Percentiles rank a stretch among this genome's conserved stretches.
phyloP scores from a whole-genome alignment of 2,888 invertebrate species.

The Apodemia mormo region DNA sequence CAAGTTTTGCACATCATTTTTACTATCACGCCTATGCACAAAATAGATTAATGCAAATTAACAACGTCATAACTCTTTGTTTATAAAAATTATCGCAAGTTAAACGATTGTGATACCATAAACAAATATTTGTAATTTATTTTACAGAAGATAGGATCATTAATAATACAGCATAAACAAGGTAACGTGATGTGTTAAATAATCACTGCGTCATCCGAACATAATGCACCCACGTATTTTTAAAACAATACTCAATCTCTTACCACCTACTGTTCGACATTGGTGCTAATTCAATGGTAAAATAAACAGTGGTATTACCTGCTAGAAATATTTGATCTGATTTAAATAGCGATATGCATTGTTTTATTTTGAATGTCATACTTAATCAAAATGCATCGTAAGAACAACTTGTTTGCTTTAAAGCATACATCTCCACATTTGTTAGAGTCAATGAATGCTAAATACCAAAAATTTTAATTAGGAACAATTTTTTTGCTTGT shows the following conservation, averaged over 20 bases:
- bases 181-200: constrained; percentile 49
- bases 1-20: too few species aligned
- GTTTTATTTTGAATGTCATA: background rate
- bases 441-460: too few species aligned
- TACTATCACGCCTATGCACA: too few species aligned
- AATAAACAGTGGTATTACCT: constrained; percentile 16
- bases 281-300: constrained; percentile 32
- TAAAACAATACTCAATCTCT: constrained; percentile 67
- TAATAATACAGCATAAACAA: constrained; percentile 47
- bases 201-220: constrained; percentile 40
- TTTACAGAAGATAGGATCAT: constrained; percentile 37
- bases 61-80: background rate
- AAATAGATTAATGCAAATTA: too few species aligned
- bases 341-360: constrained; percentile 8
- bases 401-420: too few species aligned
- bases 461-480: too few species aligned
- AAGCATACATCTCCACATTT: too few species aligned
- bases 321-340: constrained; percentile 14
- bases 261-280: constrained; percentile 60
- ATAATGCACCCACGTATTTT: constrained; percentile 53
- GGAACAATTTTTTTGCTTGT: too few species aligned
- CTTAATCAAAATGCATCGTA: too few species aligned
- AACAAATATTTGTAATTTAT: constrained; percentile 13
- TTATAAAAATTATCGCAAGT: background rate
- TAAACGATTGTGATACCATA: constrained; percentile 1